Conservation (phyloP, 2,113 vertebrate genomes). For the Acrocephalus kingi region DNA sequence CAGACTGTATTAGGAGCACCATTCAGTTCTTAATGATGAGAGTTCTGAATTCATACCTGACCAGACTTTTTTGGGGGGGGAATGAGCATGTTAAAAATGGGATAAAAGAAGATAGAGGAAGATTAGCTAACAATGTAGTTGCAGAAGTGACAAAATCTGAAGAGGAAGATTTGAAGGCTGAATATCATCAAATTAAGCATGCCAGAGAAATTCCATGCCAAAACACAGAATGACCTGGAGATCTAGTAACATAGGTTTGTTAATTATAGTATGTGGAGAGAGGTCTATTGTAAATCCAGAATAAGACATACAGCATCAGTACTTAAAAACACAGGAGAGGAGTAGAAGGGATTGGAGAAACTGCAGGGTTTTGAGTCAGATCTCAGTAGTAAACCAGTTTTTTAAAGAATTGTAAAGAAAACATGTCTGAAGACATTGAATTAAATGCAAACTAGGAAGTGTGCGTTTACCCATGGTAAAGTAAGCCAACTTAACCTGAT, state of each 20-base stretch:
- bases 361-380: background rate
- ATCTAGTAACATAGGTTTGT: background rate
- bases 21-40: background rate
- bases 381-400: background rate
- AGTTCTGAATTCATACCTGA: background rate
- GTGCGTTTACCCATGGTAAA: background rate
- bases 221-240: background rate
- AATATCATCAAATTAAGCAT: background rate
- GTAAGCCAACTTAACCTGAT: background rate
- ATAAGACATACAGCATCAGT: background rate
- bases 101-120: background rate
- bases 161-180: background rate
- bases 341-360: background rate
- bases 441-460: background rate
- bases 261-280: background rate
- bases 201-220: background rate
- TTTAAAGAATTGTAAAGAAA: fast-evolving
- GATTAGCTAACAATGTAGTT: background rate
- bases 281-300: background rate
- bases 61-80: background rate
- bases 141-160: background rate
- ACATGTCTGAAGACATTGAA: background rate
- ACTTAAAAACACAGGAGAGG: background rate
- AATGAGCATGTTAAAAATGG: background rate
- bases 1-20: background rate